Evolutionary conservation across 2,113 vertebrate species (phyloP).

Genomic region (Notarius quadriscutis): DNA sequence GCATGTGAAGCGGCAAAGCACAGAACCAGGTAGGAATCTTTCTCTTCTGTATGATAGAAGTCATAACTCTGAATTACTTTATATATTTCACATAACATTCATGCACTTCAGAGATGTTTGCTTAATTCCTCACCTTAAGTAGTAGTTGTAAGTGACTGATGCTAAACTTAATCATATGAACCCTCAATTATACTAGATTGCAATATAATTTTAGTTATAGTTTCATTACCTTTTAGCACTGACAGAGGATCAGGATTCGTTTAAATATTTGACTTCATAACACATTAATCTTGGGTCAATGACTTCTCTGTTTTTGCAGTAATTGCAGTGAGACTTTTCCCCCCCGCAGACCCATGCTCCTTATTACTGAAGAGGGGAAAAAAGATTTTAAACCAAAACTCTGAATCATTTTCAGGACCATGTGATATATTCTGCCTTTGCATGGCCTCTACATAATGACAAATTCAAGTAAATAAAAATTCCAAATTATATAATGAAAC

Average conservation of each 20-base stretch:
- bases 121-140: not conserved
- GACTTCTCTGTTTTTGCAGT: not conserved
- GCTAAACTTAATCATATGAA: not conserved
- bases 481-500: not conserved
- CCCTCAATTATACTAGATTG: not conserved
- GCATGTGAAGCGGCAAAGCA: not conserved
- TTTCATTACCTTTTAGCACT: not conserved
- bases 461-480: too few species aligned
- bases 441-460: not conserved
- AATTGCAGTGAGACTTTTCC: not conserved
- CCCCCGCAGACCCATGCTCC: not conserved
- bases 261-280: not conserved
- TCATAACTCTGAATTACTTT: not conserved
- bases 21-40: slow-evolving; percentile 16
- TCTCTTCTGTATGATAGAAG: not conserved
- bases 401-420: not conserved
- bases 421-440: not conserved
- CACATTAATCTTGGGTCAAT: not conserved
- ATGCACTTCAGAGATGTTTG: not conserved
- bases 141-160: not conserved
- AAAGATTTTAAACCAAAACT: not conserved
- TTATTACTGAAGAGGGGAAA: not conserved
- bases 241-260: not conserved
- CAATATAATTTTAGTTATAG: not conserved
- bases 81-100: not conserved